phyloP scores from a whole-genome alignment of 2,113 vertebrate genomes.

The Mus musculus region GRCm39 chr14:106491001-106491500 shows the following conservation, averaged over 20 bases:
- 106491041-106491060: background rate
- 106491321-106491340: slow-evolving; percentile 5
- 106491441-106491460: slow-evolving; percentile 35
- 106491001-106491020: background rate
- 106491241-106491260: background rate
- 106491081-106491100: background rate
- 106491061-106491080: background rate
- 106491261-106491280: background rate
- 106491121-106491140: background rate
- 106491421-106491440: background rate
- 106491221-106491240: background rate
- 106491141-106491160: background rate
- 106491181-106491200: slow-evolving; percentile 6
- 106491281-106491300: background rate
- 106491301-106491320: slow-evolving; percentile 17
- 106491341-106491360: background rate
- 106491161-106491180: background rate
- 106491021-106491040: background rate
- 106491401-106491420: slow-evolving; percentile 38
- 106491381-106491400: background rate
- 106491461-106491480: slow-evolving; percentile 37
- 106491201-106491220: background rate
- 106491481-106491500: slow-evolving; percentile 38
- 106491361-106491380: slow-evolving; percentile 35
- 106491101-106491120: background rate